Evolutionary conservation across 2,113 vertebrate species (phyloP).

Genomic region (Phylloscopus whistleri): DNA sequence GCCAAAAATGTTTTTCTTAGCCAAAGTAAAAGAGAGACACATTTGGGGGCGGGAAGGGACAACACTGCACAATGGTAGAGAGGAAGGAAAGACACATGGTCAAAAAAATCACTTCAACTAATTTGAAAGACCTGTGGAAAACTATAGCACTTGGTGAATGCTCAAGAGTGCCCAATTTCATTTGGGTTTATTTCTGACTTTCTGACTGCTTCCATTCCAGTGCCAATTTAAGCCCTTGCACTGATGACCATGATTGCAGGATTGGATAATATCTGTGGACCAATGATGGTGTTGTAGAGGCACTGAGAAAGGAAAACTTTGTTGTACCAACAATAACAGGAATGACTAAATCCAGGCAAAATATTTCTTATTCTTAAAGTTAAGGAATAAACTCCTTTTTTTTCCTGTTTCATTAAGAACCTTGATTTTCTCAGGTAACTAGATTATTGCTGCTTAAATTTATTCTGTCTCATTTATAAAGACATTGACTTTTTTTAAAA

Average conservation of each 20-base stretch:
- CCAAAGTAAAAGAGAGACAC: not conserved
- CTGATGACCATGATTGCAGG: not conserved
- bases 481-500: too few species aligned
- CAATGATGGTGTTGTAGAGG: not conserved
- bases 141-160: not conserved
- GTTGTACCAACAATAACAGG: not conserved
- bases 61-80: too few species aligned
- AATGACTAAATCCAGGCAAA: not conserved
- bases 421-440: not conserved
- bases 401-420: not conserved
- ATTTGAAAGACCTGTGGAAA: not conserved
- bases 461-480: not conserved
- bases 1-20: not conserved
- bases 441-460: not conserved
- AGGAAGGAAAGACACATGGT: not conserved
- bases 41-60: accelerated
- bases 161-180: not conserved
- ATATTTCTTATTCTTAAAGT: not conserved
- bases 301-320: not conserved
- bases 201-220: not conserved
- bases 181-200: not conserved
- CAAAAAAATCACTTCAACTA: not conserved
- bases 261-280: not conserved
- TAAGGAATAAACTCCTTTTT: not conserved
- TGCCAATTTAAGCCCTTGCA: not conserved